phyloP scores from a whole-genome alignment of 2,797 vertebrate species.

The Alouatta caraya region DNA sequence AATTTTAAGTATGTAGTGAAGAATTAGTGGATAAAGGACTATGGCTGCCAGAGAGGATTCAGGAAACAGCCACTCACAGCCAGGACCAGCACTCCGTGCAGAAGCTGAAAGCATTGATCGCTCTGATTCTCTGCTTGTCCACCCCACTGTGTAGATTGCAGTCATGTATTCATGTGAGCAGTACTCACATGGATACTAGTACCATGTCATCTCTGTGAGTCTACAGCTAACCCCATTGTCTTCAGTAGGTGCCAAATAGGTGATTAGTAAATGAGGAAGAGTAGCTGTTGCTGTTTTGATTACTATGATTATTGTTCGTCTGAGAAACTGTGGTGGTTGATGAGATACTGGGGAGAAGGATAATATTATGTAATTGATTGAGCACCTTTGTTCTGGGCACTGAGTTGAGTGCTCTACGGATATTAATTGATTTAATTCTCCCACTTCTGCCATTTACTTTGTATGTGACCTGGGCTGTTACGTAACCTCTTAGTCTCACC shows the following conservation, averaged over 20 bases:
- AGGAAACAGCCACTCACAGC: background rate
- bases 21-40: background rate
- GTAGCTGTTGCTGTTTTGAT: background rate
- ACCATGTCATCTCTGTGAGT: too few relatives aligned
- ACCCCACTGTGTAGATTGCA: background rate
- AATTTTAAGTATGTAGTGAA: background rate
- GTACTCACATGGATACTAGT: background rate
- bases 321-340: background rate
- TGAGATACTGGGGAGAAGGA: background rate
- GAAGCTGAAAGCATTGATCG: background rate
- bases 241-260: background rate
- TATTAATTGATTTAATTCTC: background rate
- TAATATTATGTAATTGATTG: background rate
- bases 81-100: fast-evolving
- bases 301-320: background rate
- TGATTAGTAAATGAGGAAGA: background rate
- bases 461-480: background rate
- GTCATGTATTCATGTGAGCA: background rate
- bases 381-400: background rate
- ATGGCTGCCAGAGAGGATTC: background rate
- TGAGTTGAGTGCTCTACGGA: background rate
- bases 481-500: background rate
- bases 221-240: background rate
- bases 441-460: background rate
- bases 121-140: background rate